Evolutionary conservation across 2,113 vertebrate genomes (phyloP).

Genomic region (Cololabis saira): DNA sequence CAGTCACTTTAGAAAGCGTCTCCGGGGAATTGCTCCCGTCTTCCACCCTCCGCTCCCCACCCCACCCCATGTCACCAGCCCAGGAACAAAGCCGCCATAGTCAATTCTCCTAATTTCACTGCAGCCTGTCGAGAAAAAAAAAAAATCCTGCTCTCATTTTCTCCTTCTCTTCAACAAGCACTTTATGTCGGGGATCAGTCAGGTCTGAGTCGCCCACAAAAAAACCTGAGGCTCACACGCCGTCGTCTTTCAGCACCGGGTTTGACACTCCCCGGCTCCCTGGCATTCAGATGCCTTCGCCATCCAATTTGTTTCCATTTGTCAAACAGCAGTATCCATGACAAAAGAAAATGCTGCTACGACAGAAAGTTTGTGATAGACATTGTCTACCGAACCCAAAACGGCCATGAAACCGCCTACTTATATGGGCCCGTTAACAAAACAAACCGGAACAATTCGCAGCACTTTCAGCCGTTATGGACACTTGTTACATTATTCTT

Average conservation of each 20-base stretch:
- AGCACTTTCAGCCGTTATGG: slow-evolving; percentile 57
- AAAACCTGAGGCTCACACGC: slow-evolving; percentile 72
- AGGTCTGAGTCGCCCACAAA: slow-evolving; percentile 76
- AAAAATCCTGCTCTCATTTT: slow-evolving; percentile 74
- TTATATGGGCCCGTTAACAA: slow-evolving; percentile 62
- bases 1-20: slow-evolving; percentile 78
- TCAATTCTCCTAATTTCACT: slow-evolving; percentile 82
- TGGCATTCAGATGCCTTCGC: slow-evolving; percentile 73
- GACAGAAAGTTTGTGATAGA: slow-evolving; percentile 67
- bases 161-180: slow-evolving; percentile 76
- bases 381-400: slow-evolving; percentile 68
- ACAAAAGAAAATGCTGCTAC: slow-evolving; percentile 79
- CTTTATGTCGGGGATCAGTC: slow-evolving; percentile 78
- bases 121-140: slow-evolving; percentile 82
- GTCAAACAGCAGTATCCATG: slow-evolving; percentile 77
- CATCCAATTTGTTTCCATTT: slow-evolving; percentile 81
- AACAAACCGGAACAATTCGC: slow-evolving; percentile 65
- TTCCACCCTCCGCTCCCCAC: slow-evolving; percentile 52
- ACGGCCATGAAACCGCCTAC: slow-evolving; percentile 59
- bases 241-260: slow-evolving; percentile 71
- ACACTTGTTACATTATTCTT: slow-evolving; percentile 72
- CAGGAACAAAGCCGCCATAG: slow-evolving; percentile 82
- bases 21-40: slow-evolving; percentile 71
- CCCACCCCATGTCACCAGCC: slow-evolving; percentile 73
- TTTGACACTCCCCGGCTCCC: slow-evolving; percentile 74